Base-by-base conservation (phyloP, 2,888 invertebrate genomes). In the Abrostola triplasia region DNA sequence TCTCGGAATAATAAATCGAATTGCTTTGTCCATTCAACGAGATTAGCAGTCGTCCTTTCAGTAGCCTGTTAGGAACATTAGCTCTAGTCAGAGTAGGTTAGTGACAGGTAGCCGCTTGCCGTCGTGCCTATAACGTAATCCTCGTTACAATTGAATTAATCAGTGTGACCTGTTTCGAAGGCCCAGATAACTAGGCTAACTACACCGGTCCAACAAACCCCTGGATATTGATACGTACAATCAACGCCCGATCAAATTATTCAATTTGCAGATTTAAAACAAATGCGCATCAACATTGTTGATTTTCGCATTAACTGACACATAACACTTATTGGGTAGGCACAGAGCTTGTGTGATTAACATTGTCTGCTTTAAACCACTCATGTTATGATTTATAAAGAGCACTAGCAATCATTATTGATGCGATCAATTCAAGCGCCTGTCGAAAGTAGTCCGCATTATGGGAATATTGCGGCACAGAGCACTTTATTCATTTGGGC, bases 121-220 rank as follows among this genome's bases (percentile, higher is more conserved):
- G 40, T 37, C 40, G 41, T 59, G n/a, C n/a, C n/a, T n/a, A 57
- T 42, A 57, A 37, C 38, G 37, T 68, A 68, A 71, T 71, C 56
- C 71, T 52, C 42, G 54, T 35, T 62, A 52, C 62, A 63, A 66
- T 73, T 66, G 44, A 74, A 70, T 68, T 63, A 56, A 73, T 59
- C 47, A 63, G 52, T 56, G 61, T 60, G 77, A 64, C 65, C 65
- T 52, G 65, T 69, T 65, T 67, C 54, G 35, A 24, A 24, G 24
- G 9, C 57, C 41, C 59, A 56, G 59, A 55, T 59, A 65, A 63
- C 64, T 65, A 64, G 51, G 61, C 53, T 61, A 64, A 55, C 57
- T 40, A 47, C 48, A 49, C 58, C 40, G 55, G 41, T 50, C 56
- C 36, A 51, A 50, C 8, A 36, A 53, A 54, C 13, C 38, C 40